These are phyloP conservation scores for Neria commutata DNA, from an alignment of 2,888 invertebrate genomes.

Conservation along the genomic window DNA sequence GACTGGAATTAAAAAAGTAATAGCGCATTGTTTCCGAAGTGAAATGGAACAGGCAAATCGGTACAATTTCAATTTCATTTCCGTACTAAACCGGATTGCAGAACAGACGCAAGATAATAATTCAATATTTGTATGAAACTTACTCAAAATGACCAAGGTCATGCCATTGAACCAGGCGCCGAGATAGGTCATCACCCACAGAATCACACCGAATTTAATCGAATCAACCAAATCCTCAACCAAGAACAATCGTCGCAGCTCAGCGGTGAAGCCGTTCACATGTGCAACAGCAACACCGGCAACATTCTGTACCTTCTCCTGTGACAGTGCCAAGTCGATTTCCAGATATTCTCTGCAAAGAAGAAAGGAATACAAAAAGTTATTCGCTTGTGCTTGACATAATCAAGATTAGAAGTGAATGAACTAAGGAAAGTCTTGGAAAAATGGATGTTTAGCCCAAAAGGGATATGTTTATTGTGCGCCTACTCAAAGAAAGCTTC, in stretches of 20 bases:
- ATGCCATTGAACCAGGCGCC: slow-evolving; percentile 99
- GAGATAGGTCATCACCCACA: slow-evolving; percentile 97
- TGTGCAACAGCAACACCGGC: slow-evolving; percentile 87
- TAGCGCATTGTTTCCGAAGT: slow-evolving; percentile 9
- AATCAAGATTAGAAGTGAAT: no score
- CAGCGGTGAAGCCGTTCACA: slow-evolving; percentile 78
- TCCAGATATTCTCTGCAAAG: slow-evolving; percentile 79
- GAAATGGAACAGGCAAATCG: no score
- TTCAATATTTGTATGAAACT: no score
- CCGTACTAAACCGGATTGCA: no score
- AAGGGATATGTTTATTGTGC: no score
- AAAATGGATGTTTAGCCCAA: no score
- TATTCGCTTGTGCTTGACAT: not conserved
- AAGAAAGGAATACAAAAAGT: slow-evolving; percentile 10
- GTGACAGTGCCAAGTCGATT: slow-evolving; percentile 83
- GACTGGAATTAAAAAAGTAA: no score
- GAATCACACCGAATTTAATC: slow-evolving; percentile 90
- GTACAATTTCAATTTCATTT: no score
- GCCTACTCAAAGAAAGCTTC: no score
- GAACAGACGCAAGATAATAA: no score
- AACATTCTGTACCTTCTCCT: slow-evolving; percentile 89
- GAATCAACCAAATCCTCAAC: slow-evolving; percentile 97
- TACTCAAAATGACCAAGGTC: slow-evolving; percentile 95
- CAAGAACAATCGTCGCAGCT: slow-evolving; percentile 91
- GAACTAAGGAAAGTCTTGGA: no score